Percentiles rank a stretch among this genome's conserved stretches.
Conservation (phyloP, 1,140 invertebrate genomes). For the Bombus pascuorum region DNA sequence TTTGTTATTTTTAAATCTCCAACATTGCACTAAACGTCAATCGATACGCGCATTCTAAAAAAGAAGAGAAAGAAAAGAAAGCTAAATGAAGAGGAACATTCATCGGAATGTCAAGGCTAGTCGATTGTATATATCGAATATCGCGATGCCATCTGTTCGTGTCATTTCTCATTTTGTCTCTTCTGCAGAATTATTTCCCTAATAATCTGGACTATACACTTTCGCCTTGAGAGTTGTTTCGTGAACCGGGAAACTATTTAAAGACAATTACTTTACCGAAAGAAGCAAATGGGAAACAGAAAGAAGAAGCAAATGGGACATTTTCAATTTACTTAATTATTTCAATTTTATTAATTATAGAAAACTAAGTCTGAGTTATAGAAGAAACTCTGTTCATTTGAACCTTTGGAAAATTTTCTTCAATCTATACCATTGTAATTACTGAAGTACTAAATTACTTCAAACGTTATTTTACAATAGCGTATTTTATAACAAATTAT, state of each 20-base stretch:
- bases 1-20: slow-evolving; percentile 15
- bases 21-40: not conserved
- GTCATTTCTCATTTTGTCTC: not conserved
- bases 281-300: too few relatives aligned
- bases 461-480: not conserved
- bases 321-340: too few relatives aligned
- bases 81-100: not conserved
- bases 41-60: slow-evolving; percentile 8
- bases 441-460: not conserved
- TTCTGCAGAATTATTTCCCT: not conserved
- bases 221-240: not conserved
- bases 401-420: not conserved
- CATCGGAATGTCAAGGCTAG: slow-evolving; percentile 2
- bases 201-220: not conserved
- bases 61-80: not conserved
- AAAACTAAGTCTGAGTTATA: not conserved
- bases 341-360: too few relatives aligned
- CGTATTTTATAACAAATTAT: not conserved
- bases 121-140: not conserved
- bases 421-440: not conserved
- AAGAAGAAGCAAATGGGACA: too few relatives aligned
- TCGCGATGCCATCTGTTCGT: slow-evolving; percentile 1
- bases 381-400: not conserved
- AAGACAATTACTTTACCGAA: not conserved
- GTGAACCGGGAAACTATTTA: not conserved